Evolutionary conservation across 2,888 invertebrate species (phyloP).

Genomic region (Parnassius apollo): DNA sequence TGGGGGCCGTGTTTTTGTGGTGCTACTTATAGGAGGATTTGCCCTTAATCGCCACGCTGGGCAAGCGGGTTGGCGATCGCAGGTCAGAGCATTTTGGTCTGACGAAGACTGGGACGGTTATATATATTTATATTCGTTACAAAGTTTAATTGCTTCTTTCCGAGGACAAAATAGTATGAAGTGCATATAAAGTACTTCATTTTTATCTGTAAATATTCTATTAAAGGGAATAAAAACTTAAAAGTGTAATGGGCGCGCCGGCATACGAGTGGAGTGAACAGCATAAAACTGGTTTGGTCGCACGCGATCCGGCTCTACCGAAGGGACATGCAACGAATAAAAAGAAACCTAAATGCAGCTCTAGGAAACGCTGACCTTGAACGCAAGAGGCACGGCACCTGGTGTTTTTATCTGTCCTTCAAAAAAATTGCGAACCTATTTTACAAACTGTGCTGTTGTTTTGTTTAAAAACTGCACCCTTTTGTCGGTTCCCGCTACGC

Average conservation of each 20-base stretch:
- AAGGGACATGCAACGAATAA: constrained; percentile 77
- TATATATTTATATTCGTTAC: no score
- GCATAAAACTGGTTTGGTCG: constrained; percentile 76
- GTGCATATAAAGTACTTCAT: constrained; percentile 13
- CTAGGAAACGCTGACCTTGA: constrained; percentile 80
- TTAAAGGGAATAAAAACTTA: constrained; percentile 56
- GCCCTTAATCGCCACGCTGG: no score
- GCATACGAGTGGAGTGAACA: constrained; percentile 65
- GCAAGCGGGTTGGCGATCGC: no score
- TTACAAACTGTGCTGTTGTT: constrained; percentile 47
- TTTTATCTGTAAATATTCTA: constrained; percentile 37
- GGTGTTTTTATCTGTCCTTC: constrained; percentile 78
- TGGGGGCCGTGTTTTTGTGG: no score
- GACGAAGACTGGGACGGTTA: no score
- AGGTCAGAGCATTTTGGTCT: no score
- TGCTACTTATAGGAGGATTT: no score
- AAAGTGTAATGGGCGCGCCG: constrained; percentile 55
- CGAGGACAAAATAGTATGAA: background rate
- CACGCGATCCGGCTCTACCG: constrained; percentile 71
- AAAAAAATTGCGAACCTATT: constrained; percentile 70
- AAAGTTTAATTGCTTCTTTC: no score
- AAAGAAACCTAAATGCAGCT: constrained; percentile 79
- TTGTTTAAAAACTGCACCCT: constrained; percentile 5
- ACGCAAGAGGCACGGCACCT: constrained; percentile 76
- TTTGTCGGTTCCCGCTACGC: constrained; percentile 13